Conservation (phyloP, 2,797 vertebrate species). For the Pteronotus mesoamericanus region DNA sequence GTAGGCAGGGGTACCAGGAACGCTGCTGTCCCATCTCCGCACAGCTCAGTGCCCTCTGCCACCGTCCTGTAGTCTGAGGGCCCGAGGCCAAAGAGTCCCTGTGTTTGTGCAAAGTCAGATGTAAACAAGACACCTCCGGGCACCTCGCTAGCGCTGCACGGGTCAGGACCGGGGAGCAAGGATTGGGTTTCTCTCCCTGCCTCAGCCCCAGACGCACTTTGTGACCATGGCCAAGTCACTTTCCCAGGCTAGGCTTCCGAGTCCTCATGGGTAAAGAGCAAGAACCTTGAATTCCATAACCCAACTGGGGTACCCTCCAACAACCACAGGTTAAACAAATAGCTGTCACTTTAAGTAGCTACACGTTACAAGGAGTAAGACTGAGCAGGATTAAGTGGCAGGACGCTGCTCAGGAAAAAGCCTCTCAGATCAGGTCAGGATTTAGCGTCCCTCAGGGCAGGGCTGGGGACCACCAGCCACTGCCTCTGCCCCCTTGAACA, state of each 20-base stretch:
- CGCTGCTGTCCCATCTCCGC: background rate
- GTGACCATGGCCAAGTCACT: background rate
- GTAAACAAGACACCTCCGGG: background rate
- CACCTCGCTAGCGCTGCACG: background rate
- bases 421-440: background rate
- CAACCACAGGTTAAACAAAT: background rate
- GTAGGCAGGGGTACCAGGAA: background rate
- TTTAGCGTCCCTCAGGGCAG: background rate
- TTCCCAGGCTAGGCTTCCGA: background rate
- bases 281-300: background rate
- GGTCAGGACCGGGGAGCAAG: background rate
- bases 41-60: background rate
- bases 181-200: background rate
- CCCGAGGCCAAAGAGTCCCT: background rate
- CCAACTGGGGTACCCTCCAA: background rate
- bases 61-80: background rate
- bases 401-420: background rate
- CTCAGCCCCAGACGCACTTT: background rate
- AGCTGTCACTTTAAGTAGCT: background rate
- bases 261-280: background rate
- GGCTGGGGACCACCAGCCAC: background rate
- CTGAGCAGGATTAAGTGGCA: background rate
- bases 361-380: background rate
- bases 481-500: background rate
- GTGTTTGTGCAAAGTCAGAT: constrained; percentile 59